Conservation (phyloP, 2,797 vertebrate genomes). For the Moxostoma hubbsi region DNA sequence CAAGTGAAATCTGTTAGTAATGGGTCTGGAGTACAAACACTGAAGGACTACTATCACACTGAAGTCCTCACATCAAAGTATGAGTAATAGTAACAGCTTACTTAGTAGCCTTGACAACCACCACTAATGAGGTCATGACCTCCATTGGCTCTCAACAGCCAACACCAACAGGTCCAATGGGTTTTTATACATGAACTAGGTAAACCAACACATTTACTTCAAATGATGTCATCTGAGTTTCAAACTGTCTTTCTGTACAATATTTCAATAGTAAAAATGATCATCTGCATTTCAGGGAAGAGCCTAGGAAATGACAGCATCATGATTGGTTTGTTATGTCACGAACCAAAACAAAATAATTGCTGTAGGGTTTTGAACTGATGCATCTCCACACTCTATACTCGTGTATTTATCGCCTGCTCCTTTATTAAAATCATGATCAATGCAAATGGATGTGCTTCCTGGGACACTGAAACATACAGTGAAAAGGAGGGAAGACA, state of each 20-base stretch:
- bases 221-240: neutral
- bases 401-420: neutral
- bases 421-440: constrained; percentile 10
- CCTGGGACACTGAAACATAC: neutral
- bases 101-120: neutral
- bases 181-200: neutral
- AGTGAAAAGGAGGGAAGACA: neutral
- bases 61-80: neutral
- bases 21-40: too few relatives aligned
- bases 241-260: too few relatives aligned
- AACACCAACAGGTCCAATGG: neutral
- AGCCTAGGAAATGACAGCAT: neutral
- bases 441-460: constrained; percentile 25
- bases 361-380: neutral
- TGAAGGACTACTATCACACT: too few relatives aligned
- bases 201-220: neutral
- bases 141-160: too few relatives aligned
- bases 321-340: neutral
- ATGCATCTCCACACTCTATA: neutral
- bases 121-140: neutral
- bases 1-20: too few relatives aligned
- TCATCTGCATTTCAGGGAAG: neutral
- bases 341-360: neutral
- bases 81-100: neutral
- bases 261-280: too few relatives aligned